A percentile compares a stretch with the other conserved stretches of the same genome.
Conservation (phyloP, 2,888 invertebrate species). For the Aphidius colemani region DNA sequence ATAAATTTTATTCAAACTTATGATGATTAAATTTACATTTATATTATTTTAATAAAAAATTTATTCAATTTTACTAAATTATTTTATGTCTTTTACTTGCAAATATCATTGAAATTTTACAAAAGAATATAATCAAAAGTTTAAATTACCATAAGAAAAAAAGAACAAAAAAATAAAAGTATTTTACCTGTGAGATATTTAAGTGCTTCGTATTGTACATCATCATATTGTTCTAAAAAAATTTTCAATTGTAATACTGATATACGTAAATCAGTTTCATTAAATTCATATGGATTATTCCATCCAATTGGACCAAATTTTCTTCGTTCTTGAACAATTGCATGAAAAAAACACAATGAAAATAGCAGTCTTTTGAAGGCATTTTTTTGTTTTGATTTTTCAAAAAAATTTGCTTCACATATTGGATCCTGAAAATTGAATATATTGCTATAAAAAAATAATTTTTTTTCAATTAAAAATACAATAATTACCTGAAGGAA, state of each 20-base stretch:
- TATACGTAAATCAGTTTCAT: conserved; percentile 91
- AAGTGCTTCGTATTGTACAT: conserved; percentile 84
- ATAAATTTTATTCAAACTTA: background rate
- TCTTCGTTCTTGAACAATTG: conserved; percentile 84
- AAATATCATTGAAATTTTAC: background rate
- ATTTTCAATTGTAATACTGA: conserved; percentile 88
- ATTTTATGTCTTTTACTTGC: background rate
- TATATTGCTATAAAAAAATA: conserved; percentile 1
- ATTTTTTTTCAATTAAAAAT: background rate
- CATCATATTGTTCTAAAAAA: conserved; percentile 82
- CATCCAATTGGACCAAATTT: conserved; percentile 94
- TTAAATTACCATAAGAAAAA: background rate
- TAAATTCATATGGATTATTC: conserved; percentile 96
- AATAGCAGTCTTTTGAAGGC: conserved; percentile 84
- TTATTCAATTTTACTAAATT: background rate
- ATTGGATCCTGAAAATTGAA: conserved; percentile 73
- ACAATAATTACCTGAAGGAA: conserved; percentile 65
- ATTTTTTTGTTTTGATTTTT: conserved; percentile 74
- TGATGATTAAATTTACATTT: background rate
- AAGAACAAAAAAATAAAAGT: background rate
- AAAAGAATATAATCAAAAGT: conserved; percentile 8
- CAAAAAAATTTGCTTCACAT: conserved; percentile 86
- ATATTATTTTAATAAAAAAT: background rate
- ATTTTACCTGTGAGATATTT: conserved; percentile 74
- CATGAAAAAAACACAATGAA: conserved; percentile 92